phyloP scores from a whole-genome alignment of 2,113 vertebrate species.

The Xiphophorus maculatus region DNA sequence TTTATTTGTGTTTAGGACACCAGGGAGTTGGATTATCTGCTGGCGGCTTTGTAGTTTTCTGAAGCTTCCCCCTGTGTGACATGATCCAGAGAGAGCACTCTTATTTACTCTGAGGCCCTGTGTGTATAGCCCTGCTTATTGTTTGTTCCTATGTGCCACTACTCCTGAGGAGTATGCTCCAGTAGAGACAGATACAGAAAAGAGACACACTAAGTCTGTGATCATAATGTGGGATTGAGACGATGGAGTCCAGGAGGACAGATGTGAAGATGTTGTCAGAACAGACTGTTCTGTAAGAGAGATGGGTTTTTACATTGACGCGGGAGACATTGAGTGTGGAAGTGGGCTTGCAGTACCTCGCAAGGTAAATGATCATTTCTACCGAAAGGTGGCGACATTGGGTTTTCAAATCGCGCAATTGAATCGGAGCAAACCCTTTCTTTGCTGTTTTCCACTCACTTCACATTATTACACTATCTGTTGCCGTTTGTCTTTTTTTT shows the following conservation, averaged over 20 bases:
- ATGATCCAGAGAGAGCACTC: conserved; percentile 72
- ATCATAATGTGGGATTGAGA: conserved; percentile 49
- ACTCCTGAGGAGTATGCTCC: conserved; percentile 56
- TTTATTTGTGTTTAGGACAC: conserved; percentile 74
- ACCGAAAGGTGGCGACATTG: conserved; percentile 96
- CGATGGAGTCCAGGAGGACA: conserved; percentile 31
- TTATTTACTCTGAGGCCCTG: conserved; percentile 75
- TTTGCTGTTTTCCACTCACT: conserved; percentile 5
- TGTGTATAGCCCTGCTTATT: conserved; percentile 73
- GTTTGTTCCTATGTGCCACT: conserved; percentile 76
- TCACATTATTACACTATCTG: conserved; percentile 3
- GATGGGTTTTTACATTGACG: not conserved
- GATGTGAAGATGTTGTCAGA: conserved; percentile 30
- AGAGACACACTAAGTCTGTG: conserved; percentile 31
- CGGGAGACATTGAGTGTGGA: conserved; percentile 2
- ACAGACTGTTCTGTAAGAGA: not conserved
- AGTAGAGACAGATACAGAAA: conserved; percentile 23
- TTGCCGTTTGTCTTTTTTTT: conserved; percentile 10
- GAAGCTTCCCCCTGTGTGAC: conserved; percentile 71
- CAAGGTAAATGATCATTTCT: conserved; percentile 40
- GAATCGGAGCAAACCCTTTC: not conserved
- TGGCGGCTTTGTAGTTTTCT: conserved; percentile 80
- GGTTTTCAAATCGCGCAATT: conserved; percentile 77
- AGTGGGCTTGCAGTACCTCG: not conserved
- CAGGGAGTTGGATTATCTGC: conserved; percentile 75